Evolutionary conservation across 1,140 invertebrate genomes (phyloP).

Genomic region (Physella acuta): DNA sequence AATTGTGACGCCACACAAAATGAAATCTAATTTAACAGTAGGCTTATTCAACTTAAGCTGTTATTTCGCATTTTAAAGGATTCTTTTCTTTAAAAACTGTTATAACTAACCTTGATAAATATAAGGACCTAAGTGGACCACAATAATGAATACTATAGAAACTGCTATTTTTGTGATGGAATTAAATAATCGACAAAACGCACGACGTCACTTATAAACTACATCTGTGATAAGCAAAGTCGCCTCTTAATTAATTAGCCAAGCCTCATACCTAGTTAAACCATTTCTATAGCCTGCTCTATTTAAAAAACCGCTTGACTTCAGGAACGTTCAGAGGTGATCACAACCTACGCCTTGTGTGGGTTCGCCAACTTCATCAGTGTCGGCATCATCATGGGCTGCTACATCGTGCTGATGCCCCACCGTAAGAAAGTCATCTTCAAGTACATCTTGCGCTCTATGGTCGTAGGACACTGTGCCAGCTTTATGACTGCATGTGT

Average conservation of each 20-base stretch:
- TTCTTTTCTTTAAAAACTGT: too few species aligned
- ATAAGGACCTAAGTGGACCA: too few species aligned
- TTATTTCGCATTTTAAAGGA: too few species aligned
- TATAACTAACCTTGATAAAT: too few species aligned
- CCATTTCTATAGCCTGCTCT: background rate
- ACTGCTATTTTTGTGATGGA: background rate
- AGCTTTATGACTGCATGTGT: constrained; percentile 68
- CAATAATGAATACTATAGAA: background rate
- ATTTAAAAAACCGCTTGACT: background rate
- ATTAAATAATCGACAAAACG: background rate
- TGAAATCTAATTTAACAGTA: too few species aligned
- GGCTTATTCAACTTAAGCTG: too few species aligned
- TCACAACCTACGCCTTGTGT: constrained; percentile 91
- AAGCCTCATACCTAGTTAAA: too few species aligned
- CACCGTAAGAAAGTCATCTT: constrained; percentile 66
- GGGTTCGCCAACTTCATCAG: constrained; percentile 93
- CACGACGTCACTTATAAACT: background rate
- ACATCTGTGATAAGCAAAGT: background rate
- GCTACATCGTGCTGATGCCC: constrained; percentile 77
- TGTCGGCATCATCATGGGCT: constrained; percentile 84
- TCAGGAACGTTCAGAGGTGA: constrained; percentile 73
- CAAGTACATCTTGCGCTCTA: constrained; percentile 74
- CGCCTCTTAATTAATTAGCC: background rate
- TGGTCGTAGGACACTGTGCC: constrained; percentile 81
- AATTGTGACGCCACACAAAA: too few species aligned